Evolutionary conservation across 1,140 invertebrate species (phyloP).

Genomic region (Onthophagus taurus): DNA sequence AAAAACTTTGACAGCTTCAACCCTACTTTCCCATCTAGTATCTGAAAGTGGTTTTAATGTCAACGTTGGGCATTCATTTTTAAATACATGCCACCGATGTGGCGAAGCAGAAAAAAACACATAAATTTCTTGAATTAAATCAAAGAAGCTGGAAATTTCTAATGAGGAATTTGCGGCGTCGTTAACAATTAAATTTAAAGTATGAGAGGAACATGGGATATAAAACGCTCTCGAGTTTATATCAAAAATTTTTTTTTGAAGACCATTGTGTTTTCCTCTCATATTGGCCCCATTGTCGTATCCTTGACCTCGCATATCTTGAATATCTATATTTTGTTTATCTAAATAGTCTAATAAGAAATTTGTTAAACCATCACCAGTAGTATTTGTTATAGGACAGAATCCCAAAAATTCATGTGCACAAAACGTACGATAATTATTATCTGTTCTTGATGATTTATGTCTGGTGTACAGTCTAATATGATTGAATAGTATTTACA

Average conservation of each 20-base stretch:
- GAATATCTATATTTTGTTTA: conserved; percentile 16
- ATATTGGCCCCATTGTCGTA: conserved; percentile 36
- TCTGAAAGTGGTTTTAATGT: conserved; percentile 18
- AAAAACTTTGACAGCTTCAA: conserved; percentile 13
- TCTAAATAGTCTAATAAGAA: conserved; percentile 11
- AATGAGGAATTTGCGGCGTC: conserved; percentile 18
- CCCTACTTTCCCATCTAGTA: conserved; percentile 15
- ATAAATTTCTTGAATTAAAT: conserved; percentile 17
- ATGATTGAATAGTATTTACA: conserved; percentile 36
- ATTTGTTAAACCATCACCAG: conserved; percentile 14
- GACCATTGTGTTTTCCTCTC: conserved; percentile 26
- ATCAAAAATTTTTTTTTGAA: conserved; percentile 20
- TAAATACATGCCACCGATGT: conserved; percentile 12
- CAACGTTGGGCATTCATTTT: conserved; percentile 9
- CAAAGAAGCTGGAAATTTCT: conserved; percentile 16
- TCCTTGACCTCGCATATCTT: conserved; percentile 30
- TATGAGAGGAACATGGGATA: conserved; percentile 24
- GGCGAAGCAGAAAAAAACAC: conserved; percentile 17
- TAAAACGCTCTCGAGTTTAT: conserved; percentile 20
- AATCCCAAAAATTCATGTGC: conserved; percentile 17
- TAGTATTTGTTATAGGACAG: conserved; percentile 13
- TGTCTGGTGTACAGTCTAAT: conserved; percentile 37
- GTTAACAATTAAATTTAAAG: conserved; percentile 23
- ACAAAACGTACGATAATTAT: conserved; percentile 20
- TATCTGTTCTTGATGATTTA: conserved; percentile 36